A percentile compares a stretch with the other conserved stretches of the same genome.
phyloP scores from a whole-genome alignment of 2,888 invertebrate species.

The Octonoba sinensis region DNA sequence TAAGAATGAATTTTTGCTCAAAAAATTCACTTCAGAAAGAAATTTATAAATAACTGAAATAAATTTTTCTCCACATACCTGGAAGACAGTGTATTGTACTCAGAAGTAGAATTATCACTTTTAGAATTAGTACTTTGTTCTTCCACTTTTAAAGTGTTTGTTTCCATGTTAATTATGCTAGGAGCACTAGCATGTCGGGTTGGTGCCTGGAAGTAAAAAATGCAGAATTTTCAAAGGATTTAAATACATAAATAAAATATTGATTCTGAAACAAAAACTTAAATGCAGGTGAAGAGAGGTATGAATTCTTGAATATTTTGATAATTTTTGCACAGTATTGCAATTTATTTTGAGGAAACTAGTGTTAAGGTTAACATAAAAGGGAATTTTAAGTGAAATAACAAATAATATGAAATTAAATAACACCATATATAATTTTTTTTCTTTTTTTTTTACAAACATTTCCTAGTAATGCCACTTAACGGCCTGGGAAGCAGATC shows the following conservation, averaged over 20 bases:
- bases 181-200: constrained; percentile 86
- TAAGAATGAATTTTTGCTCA: too few species aligned
- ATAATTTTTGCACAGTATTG: background rate
- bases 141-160: constrained; percentile 78
- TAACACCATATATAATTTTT: too few species aligned
- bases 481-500: too few species aligned
- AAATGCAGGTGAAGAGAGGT: background rate
- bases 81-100: constrained; percentile 18
- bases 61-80: constrained; percentile 26
- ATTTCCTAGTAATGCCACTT: too few species aligned
- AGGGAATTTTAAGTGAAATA: too few species aligned
- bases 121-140: constrained; percentile 68
- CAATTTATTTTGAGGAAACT: too few species aligned
- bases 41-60: too few species aligned
- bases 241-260: background rate
- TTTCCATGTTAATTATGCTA: constrained; percentile 85
- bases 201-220: constrained; percentile 73
- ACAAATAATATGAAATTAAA: too few species aligned
- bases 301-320: background rate
- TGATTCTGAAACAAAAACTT: background rate
- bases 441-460: too few species aligned
- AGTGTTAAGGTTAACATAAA: too few species aligned
- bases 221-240: background rate
- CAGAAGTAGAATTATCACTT: constrained; percentile 47
- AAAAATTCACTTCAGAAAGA: too few species aligned